Percentiles rank a stretch among this genome's conserved stretches.
Conservation (phyloP, 2,113 vertebrate species). For the Gallinago paraguaiae region DNA sequence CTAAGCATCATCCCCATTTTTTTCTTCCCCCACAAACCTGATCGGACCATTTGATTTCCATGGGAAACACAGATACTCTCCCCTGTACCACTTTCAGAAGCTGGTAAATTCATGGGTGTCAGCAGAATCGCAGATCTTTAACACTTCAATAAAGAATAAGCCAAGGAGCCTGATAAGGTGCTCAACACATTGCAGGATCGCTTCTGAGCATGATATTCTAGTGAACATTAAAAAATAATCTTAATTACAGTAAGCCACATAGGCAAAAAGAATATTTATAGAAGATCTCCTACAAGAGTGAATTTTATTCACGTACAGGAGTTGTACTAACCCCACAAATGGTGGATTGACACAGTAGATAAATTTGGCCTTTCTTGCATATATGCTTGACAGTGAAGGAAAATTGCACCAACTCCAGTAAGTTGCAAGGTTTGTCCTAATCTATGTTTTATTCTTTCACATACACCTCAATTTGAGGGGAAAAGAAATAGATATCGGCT, state of each 20-base stretch:
- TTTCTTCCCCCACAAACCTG: not conserved
- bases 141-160: rapidly evolving
- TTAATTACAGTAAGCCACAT: not conserved
- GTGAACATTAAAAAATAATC: not conserved
- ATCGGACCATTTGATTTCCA: not conserved
- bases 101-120: not conserved
- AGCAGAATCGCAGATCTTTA: not conserved
- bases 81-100: not conserved
- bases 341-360: not conserved
- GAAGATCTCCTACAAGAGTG: not conserved
- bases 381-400: slow-evolving; percentile 33
- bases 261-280: not conserved
- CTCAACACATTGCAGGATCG: not conserved
- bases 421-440: slow-evolving; percentile 59
- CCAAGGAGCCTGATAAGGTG: not conserved
- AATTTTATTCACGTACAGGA: not conserved
- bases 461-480: slow-evolving; percentile 75
- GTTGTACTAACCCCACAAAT: not conserved
- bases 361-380: not conserved
- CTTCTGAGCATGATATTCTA: not conserved
- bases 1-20: not conserved
- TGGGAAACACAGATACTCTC: rapidly evolving
- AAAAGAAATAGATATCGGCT: slow-evolving; percentile 83
- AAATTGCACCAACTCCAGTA: slow-evolving; percentile 49
- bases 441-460: slow-evolving; percentile 76